phyloP scores from a whole-genome alignment of 2,113 vertebrate species.

The mouse (Mus musculus) region GRCm39 chr2:52602001-52602500 shows the following conservation, averaged over 20 bases:
- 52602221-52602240: background rate
- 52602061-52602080: slow-evolving; percentile 20
- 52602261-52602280: background rate
- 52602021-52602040: background rate
- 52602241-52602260: background rate
- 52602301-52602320: background rate
- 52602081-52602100: slow-evolving; percentile 13
- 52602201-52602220: background rate
- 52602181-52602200: background rate
- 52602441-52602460: background rate
- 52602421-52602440: slow-evolving; percentile 17
- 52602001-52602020: slow-evolving; percentile 12
- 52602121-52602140: slow-evolving; percentile 35
- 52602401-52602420: background rate
- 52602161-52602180: slow-evolving; percentile 3
- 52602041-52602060: slow-evolving; percentile 37
- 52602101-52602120: background rate
- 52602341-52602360: background rate
- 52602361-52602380: background rate
- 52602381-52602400: background rate
- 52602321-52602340: background rate
- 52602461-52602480: background rate
- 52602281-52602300: background rate
- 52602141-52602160: slow-evolving; percentile 14
- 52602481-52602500: background rate